A percentile compares a stretch with the other conserved stretches of the same genome.
Evolutionary conservation across 1,140 invertebrate genomes (phyloP).

Genomic region (Choristoneura fumiferana): DNA sequence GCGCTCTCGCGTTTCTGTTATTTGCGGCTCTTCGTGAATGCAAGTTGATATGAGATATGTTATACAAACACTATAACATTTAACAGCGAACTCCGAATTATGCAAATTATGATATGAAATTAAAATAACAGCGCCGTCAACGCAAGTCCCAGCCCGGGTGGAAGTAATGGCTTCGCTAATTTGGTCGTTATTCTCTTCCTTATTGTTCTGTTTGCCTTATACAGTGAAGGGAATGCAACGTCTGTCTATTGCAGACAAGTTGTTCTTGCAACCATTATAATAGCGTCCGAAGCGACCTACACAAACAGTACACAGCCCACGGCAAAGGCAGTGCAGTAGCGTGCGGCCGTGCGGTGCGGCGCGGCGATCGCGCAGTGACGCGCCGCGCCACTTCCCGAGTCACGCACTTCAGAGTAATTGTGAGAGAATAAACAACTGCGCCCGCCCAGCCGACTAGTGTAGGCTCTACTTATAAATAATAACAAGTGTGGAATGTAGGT

Average conservation of each 20-base stretch:
- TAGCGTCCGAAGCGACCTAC: no score
- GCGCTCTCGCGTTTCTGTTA: conserved; percentile 10
- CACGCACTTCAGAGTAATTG: conserved; percentile 43
- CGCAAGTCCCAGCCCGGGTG: background rate
- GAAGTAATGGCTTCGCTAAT: conserved; percentile 5
- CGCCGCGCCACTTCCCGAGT: conserved; percentile 45
- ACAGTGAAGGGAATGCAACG: background rate
- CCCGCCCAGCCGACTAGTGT: background rate
- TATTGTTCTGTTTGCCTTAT: conserved; percentile 1
- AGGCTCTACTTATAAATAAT: conserved; percentile 10
- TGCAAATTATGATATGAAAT: conserved; percentile 16
- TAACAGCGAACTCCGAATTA: conserved; percentile 1
- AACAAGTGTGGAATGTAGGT: conserved; percentile 1
- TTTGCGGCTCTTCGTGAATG: conserved; percentile 9
- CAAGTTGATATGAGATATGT: background rate
- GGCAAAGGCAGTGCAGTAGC: background rate
- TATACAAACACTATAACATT: conserved; percentile 13
- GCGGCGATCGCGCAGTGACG: background rate
- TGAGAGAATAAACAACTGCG: conserved; percentile 43
- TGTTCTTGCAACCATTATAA: no score
- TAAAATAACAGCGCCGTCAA: conserved; percentile 12
- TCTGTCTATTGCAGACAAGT: no score
- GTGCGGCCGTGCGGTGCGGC: background rate
- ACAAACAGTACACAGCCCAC: no score
- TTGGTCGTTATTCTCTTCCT: conserved; percentile 10